A percentile compares a stretch with the other conserved stretches of the same genome.
Conservation (phyloP, 2,797 vertebrate species). For the Rhinoraja longicauda region DNA sequence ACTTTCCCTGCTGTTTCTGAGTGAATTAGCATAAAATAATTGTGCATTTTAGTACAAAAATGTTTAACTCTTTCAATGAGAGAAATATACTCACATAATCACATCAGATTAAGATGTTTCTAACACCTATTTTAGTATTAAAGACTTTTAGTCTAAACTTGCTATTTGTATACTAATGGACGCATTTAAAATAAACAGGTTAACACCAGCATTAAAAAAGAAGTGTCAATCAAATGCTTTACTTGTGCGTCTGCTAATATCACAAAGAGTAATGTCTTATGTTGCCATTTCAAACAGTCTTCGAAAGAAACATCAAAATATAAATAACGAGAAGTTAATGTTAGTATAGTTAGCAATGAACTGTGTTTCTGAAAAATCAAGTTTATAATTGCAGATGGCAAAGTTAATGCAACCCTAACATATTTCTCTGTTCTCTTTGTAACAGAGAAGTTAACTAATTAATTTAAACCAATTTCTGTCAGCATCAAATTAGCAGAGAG, state of each 20-base stretch:
- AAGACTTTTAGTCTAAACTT: conserved; percentile 29
- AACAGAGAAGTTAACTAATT: neutral
- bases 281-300: neutral
- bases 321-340: neutral
- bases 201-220: conserved; percentile 22
- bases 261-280: conserved; percentile 4
- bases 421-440: neutral
- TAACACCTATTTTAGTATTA: conserved; percentile 29
- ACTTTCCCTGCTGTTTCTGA: conserved; percentile 19
- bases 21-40: conserved; percentile 19
- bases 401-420: neutral
- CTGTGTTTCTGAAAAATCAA: neutral
- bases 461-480: neutral
- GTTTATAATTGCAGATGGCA: neutral
- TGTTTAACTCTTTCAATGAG: conserved; percentile 35
- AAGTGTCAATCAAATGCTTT: conserved; percentile 23
- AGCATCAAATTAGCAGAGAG: neutral
- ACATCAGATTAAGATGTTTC: conserved; percentile 27
- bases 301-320: neutral
- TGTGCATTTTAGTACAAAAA: conserved; percentile 30
- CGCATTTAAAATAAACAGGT: conserved; percentile 26
- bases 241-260: conserved; percentile 31
- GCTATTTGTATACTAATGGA: conserved; percentile 26
- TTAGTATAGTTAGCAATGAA: neutral
- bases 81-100: conserved; percentile 30